Conservation (phyloP, 1,140 invertebrate species). For the Eumaeus atala region DNA sequence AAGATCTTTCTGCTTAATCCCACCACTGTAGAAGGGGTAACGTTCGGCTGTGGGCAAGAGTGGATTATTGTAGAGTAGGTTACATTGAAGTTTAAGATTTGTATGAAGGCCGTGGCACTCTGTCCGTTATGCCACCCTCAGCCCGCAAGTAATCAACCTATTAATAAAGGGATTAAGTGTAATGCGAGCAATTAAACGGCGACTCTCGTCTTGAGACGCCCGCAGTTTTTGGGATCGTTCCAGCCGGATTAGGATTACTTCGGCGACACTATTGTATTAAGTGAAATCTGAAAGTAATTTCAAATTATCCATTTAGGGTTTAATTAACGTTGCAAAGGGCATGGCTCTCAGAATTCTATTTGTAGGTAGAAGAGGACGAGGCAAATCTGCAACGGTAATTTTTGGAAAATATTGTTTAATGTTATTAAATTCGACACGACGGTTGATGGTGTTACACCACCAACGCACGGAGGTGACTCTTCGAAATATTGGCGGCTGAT, state of each 20-base stretch:
- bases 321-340: not conserved
- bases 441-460: no score
- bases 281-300: slow-evolving; percentile 26
- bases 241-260: slow-evolving; percentile 59
- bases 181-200: slow-evolving; percentile 69
- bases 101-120: slow-evolving; percentile 22
- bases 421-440: no score
- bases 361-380: no score
- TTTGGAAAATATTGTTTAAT: no score
- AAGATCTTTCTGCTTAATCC: no score
- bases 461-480: no score
- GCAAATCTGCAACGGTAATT: no score
- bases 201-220: slow-evolving; percentile 63
- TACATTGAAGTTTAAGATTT: slow-evolving; percentile 28
- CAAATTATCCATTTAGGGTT: not conserved
- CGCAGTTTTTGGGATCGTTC: slow-evolving; percentile 71
- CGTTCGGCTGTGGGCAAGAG: no score
- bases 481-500: no score
- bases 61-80: no score
- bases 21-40: no score
- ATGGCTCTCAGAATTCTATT: not conserved
- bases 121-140: slow-evolving; percentile 33
- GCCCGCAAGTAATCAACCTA: slow-evolving; percentile 68
- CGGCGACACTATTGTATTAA: slow-evolving; percentile 37
- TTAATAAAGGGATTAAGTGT: slow-evolving; percentile 68